Evolutionary conservation across 2,888 invertebrate species (phyloP), one percentile per base, ranked within the genome.

Genomic region (Trichopoda pennipes): DNA sequence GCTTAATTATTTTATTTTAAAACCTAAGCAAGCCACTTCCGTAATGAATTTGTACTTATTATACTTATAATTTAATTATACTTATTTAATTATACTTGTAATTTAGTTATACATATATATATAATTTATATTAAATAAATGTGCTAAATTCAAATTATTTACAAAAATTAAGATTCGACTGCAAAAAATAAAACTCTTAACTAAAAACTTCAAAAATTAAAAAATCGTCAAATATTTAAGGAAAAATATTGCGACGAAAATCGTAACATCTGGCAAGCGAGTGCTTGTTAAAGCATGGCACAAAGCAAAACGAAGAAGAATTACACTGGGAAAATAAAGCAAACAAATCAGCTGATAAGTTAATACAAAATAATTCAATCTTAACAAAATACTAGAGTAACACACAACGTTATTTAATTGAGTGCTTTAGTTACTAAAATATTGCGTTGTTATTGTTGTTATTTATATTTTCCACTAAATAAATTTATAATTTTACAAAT

Each of bases 311-410:
- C 16, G 8, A 58, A 53, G 12, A 38, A 38, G 38, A 38, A 38
- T 19, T 55, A 17, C 21, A 17, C 58, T 21, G n/a, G 47, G 49
- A 63, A 74, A 61, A 63, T 14, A 28, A 60, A 63, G 1, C 2
- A n/a, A 1, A 61, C 14, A 38, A 69, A 80, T 70, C 80, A 80
- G 76, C 80, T 80, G 81, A 56, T 58, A n/a, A 21, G 17, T 55
- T 16, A 56, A 64, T 63, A 55, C 58, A 69, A 69, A 42, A 9
- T 44, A 42, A 61, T 74, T 75, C 75, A 75, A 68, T 82, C 53
- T 79, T 51, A 75, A 75, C 56, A 42, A 61, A 53, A 56, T 70
- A 61, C 44, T 61, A 56, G 58, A 78, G 74, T 78, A 72, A 66
- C 78, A 66, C 47, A 78, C 77, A 64, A 64, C 63, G 21, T 12